Percentiles rank a stretch among this genome's conserved stretches.
Conservation (phyloP, 2,888 invertebrate genomes). For the Eilema depressum region DNA sequence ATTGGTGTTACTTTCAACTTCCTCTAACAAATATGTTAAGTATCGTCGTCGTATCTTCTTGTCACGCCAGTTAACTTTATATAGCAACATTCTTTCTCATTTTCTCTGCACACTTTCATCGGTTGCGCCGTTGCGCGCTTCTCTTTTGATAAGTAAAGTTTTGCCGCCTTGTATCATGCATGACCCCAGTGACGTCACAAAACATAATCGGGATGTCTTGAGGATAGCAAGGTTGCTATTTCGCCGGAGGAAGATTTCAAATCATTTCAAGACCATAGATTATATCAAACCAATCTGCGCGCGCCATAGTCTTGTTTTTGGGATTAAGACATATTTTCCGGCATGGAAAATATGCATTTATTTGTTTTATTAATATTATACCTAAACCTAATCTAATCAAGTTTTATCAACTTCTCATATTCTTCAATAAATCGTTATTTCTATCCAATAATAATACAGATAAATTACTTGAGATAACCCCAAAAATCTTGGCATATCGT, state of each 20-base stretch:
- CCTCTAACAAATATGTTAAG: not conserved
- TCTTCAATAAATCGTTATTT: not conserved
- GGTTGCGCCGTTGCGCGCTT: not conserved
- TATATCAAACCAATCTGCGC: no score
- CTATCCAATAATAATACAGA: not conserved
- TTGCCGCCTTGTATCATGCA: no score
- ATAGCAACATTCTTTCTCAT: not conserved
- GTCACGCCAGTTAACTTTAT: slow-evolving; percentile 2
- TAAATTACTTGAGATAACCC: not conserved
- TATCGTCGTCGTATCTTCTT: not conserved
- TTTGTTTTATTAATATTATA: no score
- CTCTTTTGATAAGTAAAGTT: not conserved
- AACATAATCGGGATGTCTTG: no score
- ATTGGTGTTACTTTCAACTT: not conserved
- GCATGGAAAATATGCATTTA: no score
- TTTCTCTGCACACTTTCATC: not conserved
- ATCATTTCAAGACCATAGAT: no score
- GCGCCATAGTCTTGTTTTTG: no score
- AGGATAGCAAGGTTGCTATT: no score
- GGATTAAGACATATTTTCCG: no score
- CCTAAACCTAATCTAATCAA: not conserved
- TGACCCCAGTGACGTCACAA: no score
- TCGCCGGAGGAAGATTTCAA: no score
- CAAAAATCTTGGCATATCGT: not conserved
- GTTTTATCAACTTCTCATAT: not conserved